Conservation (phyloP, 2,888 invertebrate species). For the Lydus trimaculatus region DNA sequence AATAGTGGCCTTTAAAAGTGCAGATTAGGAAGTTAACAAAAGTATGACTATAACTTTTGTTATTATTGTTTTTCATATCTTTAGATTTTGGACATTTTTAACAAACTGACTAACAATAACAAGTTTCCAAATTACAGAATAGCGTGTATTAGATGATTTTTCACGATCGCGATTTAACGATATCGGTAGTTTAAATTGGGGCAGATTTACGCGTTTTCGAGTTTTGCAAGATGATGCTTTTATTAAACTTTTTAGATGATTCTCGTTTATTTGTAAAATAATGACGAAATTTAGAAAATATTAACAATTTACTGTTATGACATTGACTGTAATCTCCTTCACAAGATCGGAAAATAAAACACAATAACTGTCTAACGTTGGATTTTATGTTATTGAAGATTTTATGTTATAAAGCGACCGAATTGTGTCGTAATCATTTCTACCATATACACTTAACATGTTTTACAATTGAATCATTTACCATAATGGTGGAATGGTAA, state of each 20-base stretch:
- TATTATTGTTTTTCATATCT: background rate
- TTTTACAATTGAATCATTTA: conserved; percentile 9
- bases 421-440: background rate
- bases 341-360: background rate
- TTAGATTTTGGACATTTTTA: background rate
- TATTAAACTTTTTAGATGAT: conserved; percentile 48
- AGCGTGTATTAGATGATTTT: no score
- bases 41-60: background rate
- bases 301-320: background rate
- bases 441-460: background rate
- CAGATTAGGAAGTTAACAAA: background rate
- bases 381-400: conserved; percentile 10
- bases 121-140: no score
- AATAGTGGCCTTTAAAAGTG: background rate
- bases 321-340: background rate
- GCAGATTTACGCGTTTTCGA: background rate
- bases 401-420: background rate
- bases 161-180: no score
- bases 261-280: background rate
- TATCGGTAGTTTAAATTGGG: no score
- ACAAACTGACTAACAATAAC: no score
- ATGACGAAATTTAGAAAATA: background rate
- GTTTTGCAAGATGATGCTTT: conserved; percentile 39
- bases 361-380: background rate
- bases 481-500: background rate